phyloP scores from a whole-genome alignment of 2,888 invertebrate genomes.

The Chorisops tibialis region DNA sequence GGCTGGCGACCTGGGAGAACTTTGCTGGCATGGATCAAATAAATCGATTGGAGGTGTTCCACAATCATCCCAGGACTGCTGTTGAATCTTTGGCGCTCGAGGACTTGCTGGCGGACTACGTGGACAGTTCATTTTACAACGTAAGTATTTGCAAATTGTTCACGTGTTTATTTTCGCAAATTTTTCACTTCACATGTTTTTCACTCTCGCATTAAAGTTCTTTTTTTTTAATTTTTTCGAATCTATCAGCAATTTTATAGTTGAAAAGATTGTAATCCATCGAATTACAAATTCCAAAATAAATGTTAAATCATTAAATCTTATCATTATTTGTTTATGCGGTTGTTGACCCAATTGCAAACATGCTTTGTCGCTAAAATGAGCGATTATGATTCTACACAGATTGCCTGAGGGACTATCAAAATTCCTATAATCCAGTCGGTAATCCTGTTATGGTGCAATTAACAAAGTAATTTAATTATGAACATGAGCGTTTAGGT shows the following conservation, averaged over 20 bases:
- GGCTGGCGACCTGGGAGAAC: constrained; percentile 28
- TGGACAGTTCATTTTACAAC: not conserved
- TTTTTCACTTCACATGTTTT: not conserved
- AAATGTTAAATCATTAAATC: too few relatives aligned
- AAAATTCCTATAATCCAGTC: too few relatives aligned
- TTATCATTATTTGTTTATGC: too few relatives aligned
- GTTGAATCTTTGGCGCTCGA: constrained; percentile 40
- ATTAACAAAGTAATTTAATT: too few relatives aligned
- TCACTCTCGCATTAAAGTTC: not conserved
- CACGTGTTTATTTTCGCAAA: not conserved
- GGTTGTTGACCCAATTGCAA: too few relatives aligned
- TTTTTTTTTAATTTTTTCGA: not conserved
- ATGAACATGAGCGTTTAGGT: too few relatives aligned
- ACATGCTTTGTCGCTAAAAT: too few relatives aligned
- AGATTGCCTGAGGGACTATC: too few relatives aligned
- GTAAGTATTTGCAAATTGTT: not conserved
- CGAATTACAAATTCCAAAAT: not conserved
- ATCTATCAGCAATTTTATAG: not conserved
- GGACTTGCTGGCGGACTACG: constrained; percentile 38
- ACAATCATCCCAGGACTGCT: constrained; percentile 38
- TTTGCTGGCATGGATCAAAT: constrained; percentile 31
- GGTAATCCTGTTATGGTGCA: too few relatives aligned
- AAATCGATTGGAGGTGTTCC: constrained; percentile 34
- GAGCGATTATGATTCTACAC: too few relatives aligned
- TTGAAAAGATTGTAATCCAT: not conserved